phyloP scores from a whole-genome alignment of 2,888 invertebrate genomes.

The Ormyrus pomaceus region DNA sequence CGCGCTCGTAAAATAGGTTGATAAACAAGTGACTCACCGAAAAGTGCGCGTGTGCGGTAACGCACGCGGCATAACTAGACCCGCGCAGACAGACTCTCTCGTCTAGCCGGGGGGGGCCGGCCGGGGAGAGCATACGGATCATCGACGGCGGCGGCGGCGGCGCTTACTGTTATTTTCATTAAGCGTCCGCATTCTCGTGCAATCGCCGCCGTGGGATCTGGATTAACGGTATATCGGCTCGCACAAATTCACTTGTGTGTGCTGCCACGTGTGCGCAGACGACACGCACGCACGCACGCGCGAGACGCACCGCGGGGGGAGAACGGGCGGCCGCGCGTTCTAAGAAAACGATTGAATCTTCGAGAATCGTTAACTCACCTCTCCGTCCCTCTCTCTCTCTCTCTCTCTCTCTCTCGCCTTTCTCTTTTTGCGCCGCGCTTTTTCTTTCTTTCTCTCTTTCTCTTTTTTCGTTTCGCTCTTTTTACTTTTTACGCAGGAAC shows the following conservation, averaged over 20 bases:
- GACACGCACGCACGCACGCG: neutral
- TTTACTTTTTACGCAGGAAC: no score
- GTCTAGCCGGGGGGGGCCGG: no score
- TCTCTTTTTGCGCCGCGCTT: slow-evolving; percentile 1
- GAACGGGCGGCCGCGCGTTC: slow-evolving; percentile 11
- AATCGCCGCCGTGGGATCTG: slow-evolving; percentile 39
- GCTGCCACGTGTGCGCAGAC: slow-evolving; percentile 7
- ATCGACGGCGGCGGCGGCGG: neutral
- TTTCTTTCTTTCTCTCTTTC: no score
- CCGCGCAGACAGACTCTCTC: no score
- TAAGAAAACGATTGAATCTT: slow-evolving; percentile 17
- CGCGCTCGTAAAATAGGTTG: slow-evolving; percentile 25
- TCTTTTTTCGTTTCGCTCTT: no score
- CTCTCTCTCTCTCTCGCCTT: slow-evolving; percentile 2
- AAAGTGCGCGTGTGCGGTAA: neutral
- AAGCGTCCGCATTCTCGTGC: slow-evolving; percentile 13
- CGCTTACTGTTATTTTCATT: slow-evolving; percentile 57
- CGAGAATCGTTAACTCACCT: slow-evolving; percentile 14
- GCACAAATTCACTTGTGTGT: slow-evolving; percentile 45
- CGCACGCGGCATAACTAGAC: no score
- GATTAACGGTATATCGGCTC: slow-evolving; percentile 53
- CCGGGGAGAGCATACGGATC: no score
- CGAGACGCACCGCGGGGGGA: neutral
- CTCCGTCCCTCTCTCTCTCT: slow-evolving; percentile 5
- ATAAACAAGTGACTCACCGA: slow-evolving; percentile 44